Conservation (phyloP, 2,113 vertebrate species). For the Aptenodytes patagonicus region DNA sequence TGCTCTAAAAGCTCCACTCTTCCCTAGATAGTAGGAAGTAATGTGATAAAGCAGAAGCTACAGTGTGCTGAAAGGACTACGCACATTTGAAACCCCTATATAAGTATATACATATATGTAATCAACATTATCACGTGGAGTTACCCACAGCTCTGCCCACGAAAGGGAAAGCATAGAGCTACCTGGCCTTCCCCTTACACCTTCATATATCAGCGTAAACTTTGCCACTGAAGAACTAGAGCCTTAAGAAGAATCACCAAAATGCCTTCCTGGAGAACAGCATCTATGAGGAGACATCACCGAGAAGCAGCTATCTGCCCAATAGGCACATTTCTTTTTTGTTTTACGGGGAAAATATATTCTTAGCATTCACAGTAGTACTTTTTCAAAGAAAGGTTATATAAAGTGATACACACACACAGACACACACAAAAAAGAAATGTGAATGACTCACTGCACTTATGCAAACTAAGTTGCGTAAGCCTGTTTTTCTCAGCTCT, state of each 20-base stretch:
- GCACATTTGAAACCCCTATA: background rate
- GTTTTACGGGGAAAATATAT: background rate
- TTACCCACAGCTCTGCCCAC: background rate
- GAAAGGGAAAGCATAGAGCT: background rate
- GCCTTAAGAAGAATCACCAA: background rate
- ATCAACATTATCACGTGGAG: background rate
- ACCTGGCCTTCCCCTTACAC: background rate
- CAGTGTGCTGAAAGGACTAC: background rate
- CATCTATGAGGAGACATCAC: background rate
- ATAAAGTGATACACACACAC: slow-evolving; percentile 35
- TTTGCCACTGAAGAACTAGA: background rate
- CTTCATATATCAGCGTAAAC: background rate
- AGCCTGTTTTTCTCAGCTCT: slow-evolving; percentile 59
- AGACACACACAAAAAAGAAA: slow-evolving; percentile 31
- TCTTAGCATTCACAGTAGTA: slow-evolving; percentile 12
- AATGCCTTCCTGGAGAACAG: background rate
- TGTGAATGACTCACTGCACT: slow-evolving; percentile 64
- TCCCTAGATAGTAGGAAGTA: background rate
- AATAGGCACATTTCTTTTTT: background rate
- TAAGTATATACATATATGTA: background rate
- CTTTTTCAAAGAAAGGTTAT: slow-evolving; percentile 38
- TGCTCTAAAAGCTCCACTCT: background rate
- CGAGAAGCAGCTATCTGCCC: background rate
- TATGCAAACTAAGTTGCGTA: slow-evolving; percentile 66
- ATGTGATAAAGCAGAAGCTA: background rate